Evolutionary conservation across 2,797 vertebrate species (phyloP).

Genomic region (Triplophysa bombifrons): DNA sequence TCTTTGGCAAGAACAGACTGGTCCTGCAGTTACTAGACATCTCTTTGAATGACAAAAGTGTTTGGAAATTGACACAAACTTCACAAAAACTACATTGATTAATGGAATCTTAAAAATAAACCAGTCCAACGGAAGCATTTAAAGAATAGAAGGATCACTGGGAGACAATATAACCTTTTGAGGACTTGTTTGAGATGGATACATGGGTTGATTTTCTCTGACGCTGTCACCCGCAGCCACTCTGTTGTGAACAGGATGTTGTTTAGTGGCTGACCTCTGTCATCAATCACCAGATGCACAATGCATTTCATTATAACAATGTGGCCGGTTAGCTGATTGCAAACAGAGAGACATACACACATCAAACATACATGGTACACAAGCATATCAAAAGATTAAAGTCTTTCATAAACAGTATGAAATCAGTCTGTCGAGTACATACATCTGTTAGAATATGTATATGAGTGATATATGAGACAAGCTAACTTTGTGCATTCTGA

Average conservation of each 20-base stretch:
- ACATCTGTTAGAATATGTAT: neutral
- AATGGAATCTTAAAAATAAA: slow-evolving; percentile 1
- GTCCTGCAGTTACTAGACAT: too few species aligned
- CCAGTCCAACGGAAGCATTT: slow-evolving; percentile 12
- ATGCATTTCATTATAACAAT: slow-evolving; percentile 64
- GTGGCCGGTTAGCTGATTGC: slow-evolving; percentile 50
- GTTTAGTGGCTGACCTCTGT: slow-evolving; percentile 60
- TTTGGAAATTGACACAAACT: neutral
- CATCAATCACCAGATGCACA: slow-evolving; percentile 70
- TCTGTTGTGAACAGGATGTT: slow-evolving; percentile 62
- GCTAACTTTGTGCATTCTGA: slow-evolving; percentile 4
- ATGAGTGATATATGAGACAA: slow-evolving; percentile 18
- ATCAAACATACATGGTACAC: slow-evolving; percentile 4
- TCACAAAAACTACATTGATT: neutral
- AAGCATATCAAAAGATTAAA: neutral
- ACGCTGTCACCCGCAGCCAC: slow-evolving; percentile 9
- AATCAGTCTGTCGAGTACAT: neutral
- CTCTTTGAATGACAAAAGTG: neutral
- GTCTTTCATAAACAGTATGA: neutral
- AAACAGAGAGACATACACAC: slow-evolving; percentile 18
- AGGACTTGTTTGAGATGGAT: slow-evolving; percentile 10
- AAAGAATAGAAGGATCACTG: slow-evolving; percentile 33
- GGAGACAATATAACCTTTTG: slow-evolving; percentile 33
- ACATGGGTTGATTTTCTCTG: slow-evolving; percentile 1
- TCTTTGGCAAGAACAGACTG: neutral